A percentile compares a stretch with the other conserved stretches of the same genome.
Conservation (phyloP, 2,113 vertebrate genomes). For the Prunella himalayana region DNA sequence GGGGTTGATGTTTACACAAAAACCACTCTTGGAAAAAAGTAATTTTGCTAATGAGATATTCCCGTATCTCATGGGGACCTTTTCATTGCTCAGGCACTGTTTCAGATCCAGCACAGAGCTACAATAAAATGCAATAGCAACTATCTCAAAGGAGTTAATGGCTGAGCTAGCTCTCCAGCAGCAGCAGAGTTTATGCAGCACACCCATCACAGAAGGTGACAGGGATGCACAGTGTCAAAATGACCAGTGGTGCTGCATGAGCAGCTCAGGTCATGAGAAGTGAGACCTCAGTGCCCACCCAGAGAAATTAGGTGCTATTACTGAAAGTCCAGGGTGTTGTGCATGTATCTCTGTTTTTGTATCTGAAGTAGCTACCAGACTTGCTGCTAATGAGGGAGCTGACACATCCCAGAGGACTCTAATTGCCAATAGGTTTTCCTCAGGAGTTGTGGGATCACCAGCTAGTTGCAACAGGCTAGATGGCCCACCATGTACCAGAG, state of each 20-base stretch:
- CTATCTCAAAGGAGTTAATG: neutral
- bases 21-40: slow-evolving; percentile 47
- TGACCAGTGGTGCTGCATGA: neutral
- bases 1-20: slow-evolving; percentile 55
- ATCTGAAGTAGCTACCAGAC: neutral
- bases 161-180: neutral
- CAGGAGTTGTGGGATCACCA: neutral
- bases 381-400: neutral
- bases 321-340: neutral
- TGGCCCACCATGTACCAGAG: neutral
- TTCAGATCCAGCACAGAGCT: slow-evolving; percentile 25
- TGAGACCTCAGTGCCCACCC: neutral
- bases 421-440: neutral
- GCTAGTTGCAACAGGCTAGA: neutral
- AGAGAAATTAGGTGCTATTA: neutral
- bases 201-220: neutral
- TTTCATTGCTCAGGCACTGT: slow-evolving; percentile 20
- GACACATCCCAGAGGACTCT: neutral
- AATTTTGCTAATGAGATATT: slow-evolving; percentile 62
- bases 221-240: neutral
- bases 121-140: neutral
- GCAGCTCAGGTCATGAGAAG: neutral
- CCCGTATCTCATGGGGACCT: slow-evolving; percentile 19
- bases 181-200: neutral
- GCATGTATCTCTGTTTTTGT: neutral